Percentiles rank a stretch among this genome's conserved stretches.
These are phyloP conservation scores for Oscheius sp. DNA, from an alignment of 1,140 invertebrate genomes.

Conservation along the genomic window DNA sequence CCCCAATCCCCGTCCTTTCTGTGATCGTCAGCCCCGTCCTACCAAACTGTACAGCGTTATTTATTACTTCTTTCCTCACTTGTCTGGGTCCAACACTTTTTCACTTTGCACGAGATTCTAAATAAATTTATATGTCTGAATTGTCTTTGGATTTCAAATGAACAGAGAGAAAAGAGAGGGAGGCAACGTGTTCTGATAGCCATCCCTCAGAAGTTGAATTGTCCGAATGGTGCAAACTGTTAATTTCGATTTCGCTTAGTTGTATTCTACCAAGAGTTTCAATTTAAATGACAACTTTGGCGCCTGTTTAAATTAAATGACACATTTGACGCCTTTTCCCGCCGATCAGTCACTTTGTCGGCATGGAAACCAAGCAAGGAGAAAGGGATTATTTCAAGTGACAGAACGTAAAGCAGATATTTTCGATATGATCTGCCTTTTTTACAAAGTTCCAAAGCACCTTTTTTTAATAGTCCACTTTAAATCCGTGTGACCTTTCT, in stretches of 20 bases:
- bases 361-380: no score
- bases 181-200: neutral
- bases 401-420: no score
- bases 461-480: no score
- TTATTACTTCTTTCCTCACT: neutral
- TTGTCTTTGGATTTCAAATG: neutral
- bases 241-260: neutral
- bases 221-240: neutral
- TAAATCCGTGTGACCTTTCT: no score
- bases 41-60: conserved; percentile 4
- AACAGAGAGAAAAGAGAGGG: neutral
- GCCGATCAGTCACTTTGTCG: no score
- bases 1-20: neutral
- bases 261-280: neutral
- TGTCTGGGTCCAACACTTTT: conserved; percentile 1
- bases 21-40: neutral
- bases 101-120: neutral
- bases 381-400: no score
- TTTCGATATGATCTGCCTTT: no score
- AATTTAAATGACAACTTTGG: no score
- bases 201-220: neutral
- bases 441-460: no score
- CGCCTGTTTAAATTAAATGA: no score
- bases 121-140: neutral
- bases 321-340: no score